Evolutionary conservation across 2,888 invertebrate species (phyloP), one percentile per base, ranked within the genome.

Genomic region (Ennomos fuscantarius): DNA sequence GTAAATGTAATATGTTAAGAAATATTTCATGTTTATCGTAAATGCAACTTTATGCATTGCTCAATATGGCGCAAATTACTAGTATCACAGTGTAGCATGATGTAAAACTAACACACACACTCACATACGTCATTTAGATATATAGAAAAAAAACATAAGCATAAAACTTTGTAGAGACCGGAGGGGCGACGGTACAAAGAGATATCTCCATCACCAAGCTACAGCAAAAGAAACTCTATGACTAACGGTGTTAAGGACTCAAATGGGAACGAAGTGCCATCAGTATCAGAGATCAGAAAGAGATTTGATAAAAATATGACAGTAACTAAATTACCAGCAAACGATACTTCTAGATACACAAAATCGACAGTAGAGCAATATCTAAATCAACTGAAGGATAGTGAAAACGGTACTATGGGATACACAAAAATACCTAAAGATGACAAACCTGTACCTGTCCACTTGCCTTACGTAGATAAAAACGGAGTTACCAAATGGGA

Each of bases 251-350:
- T 84, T 44, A 93, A 93, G 68, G 94, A 94, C 74, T 93, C 89
- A 63, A 94, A 94, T 74, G 94, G 94, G 11, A 94, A 94, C 72
- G 92, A 93, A 65, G 87, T 92, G 60, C 91, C 93, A 2, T 93
- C 94, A 6, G 94, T 94, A 6, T 93, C 93, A 1, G 94, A 94
- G 68, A 93, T 94, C 53, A 82, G 94, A 57, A 93, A 93, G 70
- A 87, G 91, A 65, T 94, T 93, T 78, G 94, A 94, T 74, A 67
- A 79, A 3, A 92, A 91, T 76, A 92, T 93, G 91, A 81, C 92
- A 0, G 92, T 90, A 5, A 92, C 92, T 1, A 89, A 90, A 72
- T 78, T 92, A 42, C 92, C 92, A 1, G 77, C 89, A 6, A 87
- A 91, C 65, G 91, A 92, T 33, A 61, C 82, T 0, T 41, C 8